Evolutionary conservation across 2,113 vertebrate genomes (phyloP).

Genomic region (Todiramphus chloris): DNA sequence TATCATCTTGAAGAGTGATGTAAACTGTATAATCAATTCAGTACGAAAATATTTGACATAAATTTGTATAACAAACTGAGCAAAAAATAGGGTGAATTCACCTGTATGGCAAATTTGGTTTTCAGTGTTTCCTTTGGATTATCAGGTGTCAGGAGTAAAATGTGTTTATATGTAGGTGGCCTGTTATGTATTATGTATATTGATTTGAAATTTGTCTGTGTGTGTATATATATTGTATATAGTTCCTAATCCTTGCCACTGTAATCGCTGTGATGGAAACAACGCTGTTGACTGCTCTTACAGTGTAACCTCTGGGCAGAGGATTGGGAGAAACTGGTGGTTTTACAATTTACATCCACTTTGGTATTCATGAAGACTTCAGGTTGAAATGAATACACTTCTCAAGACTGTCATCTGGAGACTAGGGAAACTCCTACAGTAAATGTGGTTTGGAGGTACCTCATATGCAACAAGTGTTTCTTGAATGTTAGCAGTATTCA

Average conservation of each 20-base stretch:
- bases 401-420: not conserved
- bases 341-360: not conserved
- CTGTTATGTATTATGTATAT: not conserved
- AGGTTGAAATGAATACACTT: not conserved
- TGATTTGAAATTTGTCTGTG: not conserved
- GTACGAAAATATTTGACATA: not conserved
- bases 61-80: constrained; percentile 22
- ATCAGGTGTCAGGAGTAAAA: not conserved
- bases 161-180: not conserved
- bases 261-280: not conserved
- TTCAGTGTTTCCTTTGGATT: constrained; percentile 2
- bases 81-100: not conserved
- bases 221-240: not conserved
- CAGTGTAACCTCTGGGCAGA: not conserved
- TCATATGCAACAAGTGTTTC: not conserved
- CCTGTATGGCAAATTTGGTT: not conserved
- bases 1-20: not conserved
- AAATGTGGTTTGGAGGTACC: not conserved
- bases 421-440: not conserved
- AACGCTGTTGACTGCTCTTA: not conserved
- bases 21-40: constrained; percentile 23
- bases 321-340: not conserved
- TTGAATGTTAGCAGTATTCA: not conserved
- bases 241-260: not conserved
- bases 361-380: not conserved